Percentiles rank a stretch among this genome's conserved stretches.
Evolutionary conservation across 1,140 invertebrate species (phyloP).

Genomic region (Hylyphantes graminicola): DNA sequence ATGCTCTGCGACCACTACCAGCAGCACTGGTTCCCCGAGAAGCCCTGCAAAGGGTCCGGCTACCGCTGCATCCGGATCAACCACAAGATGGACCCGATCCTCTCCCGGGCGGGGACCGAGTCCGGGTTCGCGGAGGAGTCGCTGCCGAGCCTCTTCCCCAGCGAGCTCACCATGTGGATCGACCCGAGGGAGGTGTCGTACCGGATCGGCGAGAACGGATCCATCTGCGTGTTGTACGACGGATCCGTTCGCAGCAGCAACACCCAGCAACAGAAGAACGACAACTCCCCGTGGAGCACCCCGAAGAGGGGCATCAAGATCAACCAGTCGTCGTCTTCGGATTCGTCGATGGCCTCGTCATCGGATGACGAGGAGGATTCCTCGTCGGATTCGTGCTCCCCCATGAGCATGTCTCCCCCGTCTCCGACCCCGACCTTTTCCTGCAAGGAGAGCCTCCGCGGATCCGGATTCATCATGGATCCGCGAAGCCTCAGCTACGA

Average conservation of each 20-base stretch:
- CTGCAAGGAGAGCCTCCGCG: constrained; percentile 64
- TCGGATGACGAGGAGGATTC: neutral
- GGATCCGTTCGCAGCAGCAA: neutral
- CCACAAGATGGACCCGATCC: constrained; percentile 77
- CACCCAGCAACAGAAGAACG: neutral
- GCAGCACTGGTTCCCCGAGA: constrained; percentile 78
- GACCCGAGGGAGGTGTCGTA: constrained; percentile 77
- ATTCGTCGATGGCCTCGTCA: neutral
- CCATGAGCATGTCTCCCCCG: constrained; percentile 34
- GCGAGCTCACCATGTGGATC: constrained; percentile 78
- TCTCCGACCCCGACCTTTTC: constrained; percentile 12
- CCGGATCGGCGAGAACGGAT: constrained; percentile 78
- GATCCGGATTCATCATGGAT: constrained; percentile 63
- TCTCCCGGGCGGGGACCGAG: constrained; percentile 72
- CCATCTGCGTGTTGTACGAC: constrained; percentile 76
- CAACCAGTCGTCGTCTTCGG: neutral
- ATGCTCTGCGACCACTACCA: constrained; percentile 72
- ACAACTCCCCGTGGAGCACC: neutral
- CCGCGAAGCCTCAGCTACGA: constrained; percentile 63
- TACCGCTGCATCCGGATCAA: constrained; percentile 77
- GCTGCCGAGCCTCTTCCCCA: constrained; percentile 73
- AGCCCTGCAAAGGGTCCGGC: constrained; percentile 75
- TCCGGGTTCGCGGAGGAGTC: constrained; percentile 71
- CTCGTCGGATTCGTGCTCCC: neutral
- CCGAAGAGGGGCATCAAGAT: constrained; percentile 3